Conservation (phyloP, 1,140 invertebrate species). For the Linepithema humile region DNA sequence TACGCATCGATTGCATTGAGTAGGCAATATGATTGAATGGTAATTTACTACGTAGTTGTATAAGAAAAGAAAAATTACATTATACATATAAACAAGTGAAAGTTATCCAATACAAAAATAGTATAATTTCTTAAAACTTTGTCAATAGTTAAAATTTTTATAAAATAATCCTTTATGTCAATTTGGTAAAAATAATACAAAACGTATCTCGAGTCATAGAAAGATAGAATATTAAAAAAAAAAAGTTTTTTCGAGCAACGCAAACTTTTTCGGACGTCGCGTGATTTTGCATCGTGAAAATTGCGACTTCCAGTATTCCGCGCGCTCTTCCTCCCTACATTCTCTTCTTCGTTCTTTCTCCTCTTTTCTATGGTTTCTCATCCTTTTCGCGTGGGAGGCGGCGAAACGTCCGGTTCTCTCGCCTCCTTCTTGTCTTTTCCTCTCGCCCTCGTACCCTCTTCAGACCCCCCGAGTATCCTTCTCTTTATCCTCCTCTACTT, state of each 20-base stretch:
- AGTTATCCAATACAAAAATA: too few relatives aligned
- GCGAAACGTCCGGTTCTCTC: constrained; percentile 74
- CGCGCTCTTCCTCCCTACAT: background rate
- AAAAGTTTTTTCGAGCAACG: background rate
- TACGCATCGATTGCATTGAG: background rate
- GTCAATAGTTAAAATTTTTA: too few relatives aligned
- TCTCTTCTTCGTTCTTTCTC: background rate
- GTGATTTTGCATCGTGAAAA: constrained; percentile 36
- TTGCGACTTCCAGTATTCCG: constrained; percentile 34
- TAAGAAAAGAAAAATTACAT: background rate
- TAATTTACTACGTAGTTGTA: background rate
- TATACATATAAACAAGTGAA: too few relatives aligned
- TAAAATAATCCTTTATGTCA: too few relatives aligned
- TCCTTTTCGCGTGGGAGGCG: constrained; percentile 77
- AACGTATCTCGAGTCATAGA: too few relatives aligned
- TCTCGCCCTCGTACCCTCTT: background rate
- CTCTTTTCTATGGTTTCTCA: constrained; percentile 51
- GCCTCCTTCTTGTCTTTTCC: constrained; percentile 24
- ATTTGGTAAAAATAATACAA: too few relatives aligned
- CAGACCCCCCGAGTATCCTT: background rate
- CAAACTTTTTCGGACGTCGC: background rate
- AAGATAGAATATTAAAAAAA: background rate
- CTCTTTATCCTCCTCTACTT: constrained; percentile 10
- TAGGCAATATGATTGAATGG: background rate
- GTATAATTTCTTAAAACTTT: too few relatives aligned